Base-by-base conservation (phyloP, 2,113 vertebrate species). In the Dendrocopos noguchii region DNA sequence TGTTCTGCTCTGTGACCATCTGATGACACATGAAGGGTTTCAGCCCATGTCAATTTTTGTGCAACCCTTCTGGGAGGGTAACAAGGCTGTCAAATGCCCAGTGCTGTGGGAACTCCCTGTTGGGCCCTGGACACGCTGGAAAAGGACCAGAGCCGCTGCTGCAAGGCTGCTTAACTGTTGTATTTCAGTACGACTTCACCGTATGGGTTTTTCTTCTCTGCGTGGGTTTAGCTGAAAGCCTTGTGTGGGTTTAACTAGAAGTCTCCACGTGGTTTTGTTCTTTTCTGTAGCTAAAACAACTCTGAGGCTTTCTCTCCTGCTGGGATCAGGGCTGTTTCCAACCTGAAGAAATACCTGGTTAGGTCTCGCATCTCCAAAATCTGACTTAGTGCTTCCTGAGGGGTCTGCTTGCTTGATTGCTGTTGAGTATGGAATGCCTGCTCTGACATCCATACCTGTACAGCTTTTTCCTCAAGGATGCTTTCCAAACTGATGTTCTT, bases 361-460 rank as follows among this genome's bases (percentile, higher is more conserved):
- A 19, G 71, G 46, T 52, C 34, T 67, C 7, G 10, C 7, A 0
- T 44, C 80, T 88, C 80, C 53, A 59, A 47, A 67, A 34, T 36
- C 8, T 24, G 56, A 7, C 52, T 55, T n/a, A 6, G 1, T 0
- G 2, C n/a, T 85, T 12, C 29, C 2, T 0, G 21, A 28, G 17
- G 24, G 13, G 4, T 34, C 56, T 57, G n/a, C 85, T 87, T 1
- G 1, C 52, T 17, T 27, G n/a, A 6, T 42, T 60, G 16, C 44
- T 0, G 0, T 3, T 29, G 2, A 31, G 21, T 8, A 0, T 20
- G 16, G 31, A n/a, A 13, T 34, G 6, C 10, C n/a, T 22, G 0
- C 6, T 7, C 29, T 34, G 39, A 4, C 44, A 24, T 2, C 66
- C 29, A 3, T 5, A 15, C 36, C 50, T 18, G 36, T 4, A 5